Conservation (phyloP, 2,113 vertebrate genomes). For the Struthio camelus region DNA sequence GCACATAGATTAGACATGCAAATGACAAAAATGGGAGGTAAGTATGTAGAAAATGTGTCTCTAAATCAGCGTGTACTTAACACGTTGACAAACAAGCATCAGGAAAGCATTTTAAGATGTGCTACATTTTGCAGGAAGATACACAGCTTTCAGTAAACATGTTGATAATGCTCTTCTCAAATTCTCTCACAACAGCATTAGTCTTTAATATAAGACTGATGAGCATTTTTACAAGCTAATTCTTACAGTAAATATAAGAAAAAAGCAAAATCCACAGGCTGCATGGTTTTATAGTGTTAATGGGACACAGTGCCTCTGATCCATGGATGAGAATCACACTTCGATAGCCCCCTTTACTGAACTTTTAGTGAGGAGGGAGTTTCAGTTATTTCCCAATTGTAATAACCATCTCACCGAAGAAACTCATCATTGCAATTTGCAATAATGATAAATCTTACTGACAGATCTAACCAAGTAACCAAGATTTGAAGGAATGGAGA, state of each 20-base stretch:
- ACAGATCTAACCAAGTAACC: neutral
- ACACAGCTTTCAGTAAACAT: neutral
- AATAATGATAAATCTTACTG: neutral
- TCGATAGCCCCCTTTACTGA: neutral
- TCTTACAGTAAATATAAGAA: neutral
- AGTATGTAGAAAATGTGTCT: conserved; percentile 1
- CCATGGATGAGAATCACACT: neutral
- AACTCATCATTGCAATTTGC: neutral
- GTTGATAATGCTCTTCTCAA: neutral
- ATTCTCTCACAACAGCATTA: neutral
- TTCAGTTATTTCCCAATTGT: neutral
- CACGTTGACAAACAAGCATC: conserved; percentile 6
- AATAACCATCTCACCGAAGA: neutral
- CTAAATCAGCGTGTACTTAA: conserved; percentile 39
- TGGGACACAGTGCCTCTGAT: neutral
- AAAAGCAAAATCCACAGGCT: neutral
- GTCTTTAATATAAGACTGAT: neutral
- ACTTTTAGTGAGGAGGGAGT: neutral
- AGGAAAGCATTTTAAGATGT: neutral
- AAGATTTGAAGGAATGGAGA: neutral
- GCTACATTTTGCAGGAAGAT: neutral
- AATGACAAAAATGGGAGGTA: conserved; percentile 39
- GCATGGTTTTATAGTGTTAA: neutral
- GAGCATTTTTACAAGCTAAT: neutral
- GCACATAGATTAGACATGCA: conserved; percentile 29